These are phyloP conservation scores for Autographa pulchrina DNA, from an alignment of 2,888 invertebrate species.

Conservation along the genomic window DNA sequence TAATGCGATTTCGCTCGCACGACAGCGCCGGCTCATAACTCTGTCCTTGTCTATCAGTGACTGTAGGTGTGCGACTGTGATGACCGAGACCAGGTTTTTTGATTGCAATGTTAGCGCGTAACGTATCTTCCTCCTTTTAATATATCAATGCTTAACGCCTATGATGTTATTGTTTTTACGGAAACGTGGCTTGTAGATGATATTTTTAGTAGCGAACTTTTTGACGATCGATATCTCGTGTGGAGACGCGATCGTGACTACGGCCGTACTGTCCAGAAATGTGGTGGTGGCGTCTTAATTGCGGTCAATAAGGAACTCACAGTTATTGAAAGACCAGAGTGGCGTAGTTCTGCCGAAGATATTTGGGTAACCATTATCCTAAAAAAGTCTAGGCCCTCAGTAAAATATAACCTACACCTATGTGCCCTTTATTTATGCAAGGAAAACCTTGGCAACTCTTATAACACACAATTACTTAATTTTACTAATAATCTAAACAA, in stretches of 20 bases:
- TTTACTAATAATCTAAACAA: constrained; percentile 26
- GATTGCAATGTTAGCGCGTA: too few relatives aligned
- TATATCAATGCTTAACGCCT: constrained; percentile 4
- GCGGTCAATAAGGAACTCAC: not conserved
- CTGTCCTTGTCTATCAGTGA: too few relatives aligned
- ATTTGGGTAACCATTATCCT: constrained; percentile 9
- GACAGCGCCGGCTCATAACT: too few relatives aligned
- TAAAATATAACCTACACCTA: constrained; percentile 2
- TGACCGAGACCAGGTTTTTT: too few relatives aligned
- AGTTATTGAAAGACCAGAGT: not conserved
- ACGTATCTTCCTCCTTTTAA: too few relatives aligned
- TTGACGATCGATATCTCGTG: too few relatives aligned
- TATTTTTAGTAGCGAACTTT: too few relatives aligned
- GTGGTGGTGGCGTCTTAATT: not conserved
- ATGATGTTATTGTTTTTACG: constrained; percentile 4
- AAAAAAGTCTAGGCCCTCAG: constrained; percentile 9
- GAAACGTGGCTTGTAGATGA: not conserved
- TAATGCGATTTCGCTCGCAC: too few relatives aligned
- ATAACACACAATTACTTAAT: constrained; percentile 22
- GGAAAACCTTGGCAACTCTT: constrained; percentile 13
- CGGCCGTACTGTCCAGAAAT: constrained; percentile 1
- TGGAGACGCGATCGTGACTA: not conserved
- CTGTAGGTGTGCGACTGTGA: too few relatives aligned
- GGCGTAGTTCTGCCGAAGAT: not conserved
- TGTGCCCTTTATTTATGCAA: constrained; percentile 4